These are phyloP conservation scores for Panulirus ornatus DNA, from an alignment of 1,140 invertebrate genomes.

Conservation along the genomic window DNA sequence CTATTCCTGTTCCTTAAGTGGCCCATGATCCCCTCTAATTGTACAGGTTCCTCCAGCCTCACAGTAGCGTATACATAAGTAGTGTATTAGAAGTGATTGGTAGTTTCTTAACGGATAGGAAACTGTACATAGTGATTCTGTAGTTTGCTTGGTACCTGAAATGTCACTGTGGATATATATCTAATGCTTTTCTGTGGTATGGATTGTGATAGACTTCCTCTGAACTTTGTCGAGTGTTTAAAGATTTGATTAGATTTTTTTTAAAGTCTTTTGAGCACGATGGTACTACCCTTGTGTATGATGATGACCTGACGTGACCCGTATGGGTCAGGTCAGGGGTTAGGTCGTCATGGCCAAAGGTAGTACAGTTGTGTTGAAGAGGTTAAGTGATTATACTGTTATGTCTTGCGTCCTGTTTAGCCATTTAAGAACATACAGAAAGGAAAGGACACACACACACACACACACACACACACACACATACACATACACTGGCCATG, in stretches of 20 bases:
- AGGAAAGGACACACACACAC: not conserved
- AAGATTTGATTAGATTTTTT: no score
- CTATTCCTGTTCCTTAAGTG: not conserved
- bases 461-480: not conserved
- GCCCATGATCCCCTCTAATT: not conserved
- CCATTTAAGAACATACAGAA: no score
- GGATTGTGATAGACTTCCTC: no score
- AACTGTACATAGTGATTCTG: not conserved
- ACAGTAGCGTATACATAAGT: not conserved
- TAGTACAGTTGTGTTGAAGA: not conserved
- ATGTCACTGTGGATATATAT: not conserved
- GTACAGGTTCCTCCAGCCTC: not conserved
- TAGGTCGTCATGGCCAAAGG: no score
- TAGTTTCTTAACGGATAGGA: not conserved
- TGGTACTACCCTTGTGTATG: no score
- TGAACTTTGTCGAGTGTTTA: no score
- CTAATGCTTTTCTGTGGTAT: not conserved
- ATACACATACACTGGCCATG: not conserved
- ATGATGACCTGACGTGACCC: no score
- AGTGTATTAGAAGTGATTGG: not conserved
- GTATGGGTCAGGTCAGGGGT: not conserved
- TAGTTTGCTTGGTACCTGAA: not conserved
- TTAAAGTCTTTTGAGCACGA: no score
- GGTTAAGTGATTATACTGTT: no score
- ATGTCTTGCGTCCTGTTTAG: no score